Evolutionary conservation across 2,797 vertebrate genomes (phyloP).

Genomic region (Tenualosa ilisha): DNA sequence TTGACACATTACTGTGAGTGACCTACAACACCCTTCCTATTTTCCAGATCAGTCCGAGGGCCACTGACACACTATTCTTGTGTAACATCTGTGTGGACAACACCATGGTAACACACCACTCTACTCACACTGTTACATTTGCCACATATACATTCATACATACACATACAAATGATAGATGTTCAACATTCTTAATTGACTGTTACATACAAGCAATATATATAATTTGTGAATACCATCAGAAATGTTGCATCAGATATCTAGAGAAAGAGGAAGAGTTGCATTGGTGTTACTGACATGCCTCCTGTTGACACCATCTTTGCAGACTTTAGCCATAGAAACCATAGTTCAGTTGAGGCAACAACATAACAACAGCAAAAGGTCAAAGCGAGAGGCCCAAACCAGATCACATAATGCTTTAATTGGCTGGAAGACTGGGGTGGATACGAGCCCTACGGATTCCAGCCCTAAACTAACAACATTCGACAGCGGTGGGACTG

Average conservation of each 20-base stretch:
- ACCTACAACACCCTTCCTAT: background rate
- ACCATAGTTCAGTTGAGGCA: constrained; percentile 9
- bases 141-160: no score
- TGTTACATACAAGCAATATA: background rate
- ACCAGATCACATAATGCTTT: constrained; percentile 21
- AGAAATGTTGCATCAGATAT: constrained; percentile 5
- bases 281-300: background rate
- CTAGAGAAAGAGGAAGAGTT: background rate
- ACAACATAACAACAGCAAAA: background rate
- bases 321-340: background rate
- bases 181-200: background rate
- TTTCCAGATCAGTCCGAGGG: background rate
- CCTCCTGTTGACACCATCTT: background rate
- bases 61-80: background rate
- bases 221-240: background rate
- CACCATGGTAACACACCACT: background rate
- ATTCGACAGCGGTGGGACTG: background rate
- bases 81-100: background rate
- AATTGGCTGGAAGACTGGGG: constrained; percentile 5
- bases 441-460: background rate
- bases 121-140: no score
- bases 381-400: background rate
- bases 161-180: background rate
- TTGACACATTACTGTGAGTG: background rate
- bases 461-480: background rate